These are phyloP conservation scores for Pangasius larnaudii DNA, from an alignment of 2,797 vertebrate genomes.

Conservation along the genomic window DNA sequence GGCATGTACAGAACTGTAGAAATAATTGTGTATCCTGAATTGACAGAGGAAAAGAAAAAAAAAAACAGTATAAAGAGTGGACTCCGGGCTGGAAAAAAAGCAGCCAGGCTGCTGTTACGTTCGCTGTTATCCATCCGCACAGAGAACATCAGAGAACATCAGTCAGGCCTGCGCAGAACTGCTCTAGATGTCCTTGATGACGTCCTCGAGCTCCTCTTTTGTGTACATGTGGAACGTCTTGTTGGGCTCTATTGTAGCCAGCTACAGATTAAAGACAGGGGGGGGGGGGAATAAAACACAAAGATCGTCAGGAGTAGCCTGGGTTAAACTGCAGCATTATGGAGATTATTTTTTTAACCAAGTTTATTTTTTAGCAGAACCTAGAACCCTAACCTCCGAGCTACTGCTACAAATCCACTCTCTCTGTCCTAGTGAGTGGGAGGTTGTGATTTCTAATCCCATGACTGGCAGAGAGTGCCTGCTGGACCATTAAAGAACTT, in stretches of 20 bases:
- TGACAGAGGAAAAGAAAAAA: slow-evolving; percentile 62
- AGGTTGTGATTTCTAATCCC: background rate
- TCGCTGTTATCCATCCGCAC: slow-evolving; percentile 45
- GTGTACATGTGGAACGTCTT: slow-evolving; percentile 99
- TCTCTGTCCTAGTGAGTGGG: background rate
- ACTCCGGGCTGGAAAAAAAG: slow-evolving; percentile 61
- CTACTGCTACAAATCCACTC: no score
- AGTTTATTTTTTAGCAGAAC: no score
- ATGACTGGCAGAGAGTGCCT: background rate
- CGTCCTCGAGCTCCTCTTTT: slow-evolving; percentile 98
- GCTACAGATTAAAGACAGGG: slow-evolving; percentile 66
- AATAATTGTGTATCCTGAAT: slow-evolving; percentile 55
- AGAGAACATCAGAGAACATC: slow-evolving; percentile 38
- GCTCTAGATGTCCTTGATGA: slow-evolving; percentile 94
- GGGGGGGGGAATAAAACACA: slow-evolving; percentile 30
- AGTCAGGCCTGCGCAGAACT: slow-evolving; percentile 21
- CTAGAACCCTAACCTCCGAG: no score
- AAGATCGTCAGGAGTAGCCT: background rate
- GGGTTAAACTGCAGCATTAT: background rate
- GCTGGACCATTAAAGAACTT: no score
- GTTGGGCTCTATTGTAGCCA: slow-evolving; percentile 94
- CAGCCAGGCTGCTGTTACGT: slow-evolving; percentile 63
- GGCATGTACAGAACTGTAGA: slow-evolving; percentile 67
- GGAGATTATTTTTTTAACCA: background rate
- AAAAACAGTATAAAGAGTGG: slow-evolving; percentile 68